These are phyloP conservation scores for Urosaurus nigricauda DNA, from an alignment of 2,797 vertebrate genomes.

Conservation along the genomic window DNA sequence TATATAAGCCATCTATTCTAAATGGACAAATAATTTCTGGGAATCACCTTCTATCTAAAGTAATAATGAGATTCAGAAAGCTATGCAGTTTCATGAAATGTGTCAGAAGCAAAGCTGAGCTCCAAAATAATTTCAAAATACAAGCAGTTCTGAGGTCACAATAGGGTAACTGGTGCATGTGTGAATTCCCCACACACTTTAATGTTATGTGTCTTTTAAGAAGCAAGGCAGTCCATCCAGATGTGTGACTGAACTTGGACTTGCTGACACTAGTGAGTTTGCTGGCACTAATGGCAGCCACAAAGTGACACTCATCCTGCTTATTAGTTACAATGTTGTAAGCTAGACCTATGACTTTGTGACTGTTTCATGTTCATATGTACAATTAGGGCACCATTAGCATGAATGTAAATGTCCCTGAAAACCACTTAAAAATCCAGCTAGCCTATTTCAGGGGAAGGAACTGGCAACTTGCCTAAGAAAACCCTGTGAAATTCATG, in stretches of 20 bases:
- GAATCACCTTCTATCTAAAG: background rate
- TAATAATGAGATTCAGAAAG: background rate
- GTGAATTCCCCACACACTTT: background rate
- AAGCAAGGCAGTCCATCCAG: too few relatives aligned
- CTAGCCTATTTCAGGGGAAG: too few relatives aligned
- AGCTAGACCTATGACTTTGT: too few relatives aligned
- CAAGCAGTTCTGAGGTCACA: background rate
- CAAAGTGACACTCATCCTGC: too few relatives aligned
- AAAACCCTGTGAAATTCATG: too few relatives aligned
- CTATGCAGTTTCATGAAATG: background rate
- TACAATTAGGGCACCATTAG: too few relatives aligned
- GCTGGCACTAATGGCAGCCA: too few relatives aligned
- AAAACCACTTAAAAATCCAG: too few relatives aligned
- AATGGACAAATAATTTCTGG: background rate
- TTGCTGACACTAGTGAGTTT: background rate
- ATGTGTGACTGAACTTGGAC: background rate
- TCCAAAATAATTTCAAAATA: background rate
- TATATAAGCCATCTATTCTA: background rate
- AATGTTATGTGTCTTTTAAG: background rate
- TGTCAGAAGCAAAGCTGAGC: background rate
- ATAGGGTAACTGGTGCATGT: background rate
- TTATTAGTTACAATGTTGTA: too few relatives aligned
- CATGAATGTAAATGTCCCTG: too few relatives aligned
- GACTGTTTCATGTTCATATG: too few relatives aligned
- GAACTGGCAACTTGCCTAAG: too few relatives aligned